These are phyloP conservation scores for Alces alces DNA, from an alignment of 2,113 vertebrate genomes.

Conservation along the genomic window DNA sequence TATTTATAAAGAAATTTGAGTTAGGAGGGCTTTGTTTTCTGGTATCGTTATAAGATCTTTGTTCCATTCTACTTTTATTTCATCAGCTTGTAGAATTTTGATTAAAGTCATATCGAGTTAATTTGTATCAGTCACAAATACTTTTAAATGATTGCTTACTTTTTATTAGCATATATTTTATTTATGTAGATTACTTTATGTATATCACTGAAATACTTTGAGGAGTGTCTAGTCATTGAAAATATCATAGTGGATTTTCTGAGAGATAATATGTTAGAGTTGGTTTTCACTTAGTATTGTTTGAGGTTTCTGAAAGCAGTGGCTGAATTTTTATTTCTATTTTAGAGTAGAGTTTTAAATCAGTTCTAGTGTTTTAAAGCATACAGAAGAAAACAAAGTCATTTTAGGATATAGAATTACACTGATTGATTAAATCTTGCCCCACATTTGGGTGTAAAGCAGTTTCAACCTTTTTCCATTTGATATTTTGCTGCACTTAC, in stretches of 20 bases:
- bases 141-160: neutral
- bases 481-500: neutral
- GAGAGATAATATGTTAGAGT: neutral
- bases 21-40: neutral
- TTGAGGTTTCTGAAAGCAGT: conserved; percentile 16
- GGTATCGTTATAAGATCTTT: neutral
- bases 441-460: neutral
- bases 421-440: neutral
- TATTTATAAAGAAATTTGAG: neutral
- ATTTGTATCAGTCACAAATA: neutral
- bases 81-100: neutral
- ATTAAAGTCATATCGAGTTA: neutral
- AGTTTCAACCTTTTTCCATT: neutral
- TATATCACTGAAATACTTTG: neutral
- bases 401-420: neutral
- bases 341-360: neutral
- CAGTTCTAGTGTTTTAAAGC: neutral
- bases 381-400: neutral
- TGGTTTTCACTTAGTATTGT: neutral
- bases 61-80: conserved; percentile 3
- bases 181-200: neutral
- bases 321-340: conserved; percentile 1
- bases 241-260: neutral
- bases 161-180: conserved; percentile 18
- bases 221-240: neutral